A percentile compares a stretch with the other conserved stretches of the same genome.
Conservation (phyloP, 2,113 vertebrate genomes). For the Caranx melampygus region DNA sequence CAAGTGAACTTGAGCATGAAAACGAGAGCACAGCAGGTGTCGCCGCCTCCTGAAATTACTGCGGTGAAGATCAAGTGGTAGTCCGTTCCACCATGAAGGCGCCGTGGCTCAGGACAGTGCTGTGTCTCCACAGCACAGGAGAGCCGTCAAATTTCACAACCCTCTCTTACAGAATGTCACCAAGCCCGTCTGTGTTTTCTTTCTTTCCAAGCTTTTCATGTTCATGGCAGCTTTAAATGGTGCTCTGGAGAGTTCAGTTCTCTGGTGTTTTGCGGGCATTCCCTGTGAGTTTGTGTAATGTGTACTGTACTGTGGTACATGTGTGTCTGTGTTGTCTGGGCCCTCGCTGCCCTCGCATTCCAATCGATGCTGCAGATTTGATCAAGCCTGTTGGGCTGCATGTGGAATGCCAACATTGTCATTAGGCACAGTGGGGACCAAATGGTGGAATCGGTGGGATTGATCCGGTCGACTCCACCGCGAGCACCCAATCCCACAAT, state of each 20-base stretch:
- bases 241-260: background rate
- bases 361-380: conserved; percentile 82
- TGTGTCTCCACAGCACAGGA: conserved; percentile 3
- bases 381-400: conserved; percentile 80
- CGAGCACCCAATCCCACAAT: conserved; percentile 75
- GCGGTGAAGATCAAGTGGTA: conserved; percentile 49
- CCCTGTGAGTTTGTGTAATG: conserved; percentile 22
- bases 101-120: conserved; percentile 22
- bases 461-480: conserved; percentile 80
- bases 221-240: conserved; percentile 6
- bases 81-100: background rate
- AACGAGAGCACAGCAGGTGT: conserved; percentile 48
- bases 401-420: conserved; percentile 84
- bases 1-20: conserved; percentile 58
- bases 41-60: conserved; percentile 41
- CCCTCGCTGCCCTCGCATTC: conserved; percentile 53
- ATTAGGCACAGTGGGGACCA: conserved; percentile 85
- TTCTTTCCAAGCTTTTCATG: conserved; percentile 6
- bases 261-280: conserved; percentile 11
- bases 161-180: conserved; percentile 2
- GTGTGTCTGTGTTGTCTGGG: conserved; percentile 63
- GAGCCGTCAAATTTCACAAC: conserved; percentile 8
- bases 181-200: background rate
- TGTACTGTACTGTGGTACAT: conserved; percentile 41
- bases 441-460: conserved; percentile 82